phyloP scores from a whole-genome alignment of 2,797 vertebrate genomes.

The Esox lucius region DNA sequence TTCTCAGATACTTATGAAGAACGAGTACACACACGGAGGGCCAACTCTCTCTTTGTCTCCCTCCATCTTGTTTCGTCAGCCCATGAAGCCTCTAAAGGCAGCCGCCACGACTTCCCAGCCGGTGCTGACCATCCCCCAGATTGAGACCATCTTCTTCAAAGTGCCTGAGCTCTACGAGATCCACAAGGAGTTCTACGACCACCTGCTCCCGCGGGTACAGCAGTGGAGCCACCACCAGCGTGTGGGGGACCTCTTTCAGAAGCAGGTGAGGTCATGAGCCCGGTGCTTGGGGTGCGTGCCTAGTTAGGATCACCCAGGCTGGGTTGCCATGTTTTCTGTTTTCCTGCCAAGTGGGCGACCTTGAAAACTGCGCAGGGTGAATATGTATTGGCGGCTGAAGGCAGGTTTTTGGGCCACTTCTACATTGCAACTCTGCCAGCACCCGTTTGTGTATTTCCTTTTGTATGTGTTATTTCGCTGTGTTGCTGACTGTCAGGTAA shows the following conservation, averaged over 20 bases:
- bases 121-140: slow-evolving; percentile 89
- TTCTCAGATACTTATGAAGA: background rate
- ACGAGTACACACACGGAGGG: background rate
- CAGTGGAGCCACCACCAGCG: slow-evolving; percentile 96
- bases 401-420: too few species aligned
- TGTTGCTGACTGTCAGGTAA: too few species aligned
- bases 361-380: too few species aligned
- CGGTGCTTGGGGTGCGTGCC: background rate
- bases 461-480: too few species aligned
- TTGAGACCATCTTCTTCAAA: slow-evolving; percentile 99
- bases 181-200: slow-evolving; percentile 96
- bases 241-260: slow-evolving; percentile 98
- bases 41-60: slow-evolving; percentile 1
- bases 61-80: slow-evolving; percentile 67
- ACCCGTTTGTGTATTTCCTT: too few species aligned
- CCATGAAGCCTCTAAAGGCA: slow-evolving; percentile 96
- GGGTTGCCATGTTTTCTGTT: too few species aligned
- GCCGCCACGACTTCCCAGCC: slow-evolving; percentile 97
- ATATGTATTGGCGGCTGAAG: too few species aligned
- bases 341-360: too few species aligned
- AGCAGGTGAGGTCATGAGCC: slow-evolving; percentile 80
- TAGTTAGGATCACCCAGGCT: background rate
- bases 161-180: slow-evolving; percentile 98
- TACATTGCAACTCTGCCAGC: too few species aligned
- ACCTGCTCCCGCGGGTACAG: slow-evolving; percentile 90